phyloP scores from a whole-genome alignment of 2,888 invertebrate genomes.

The Furcula furcula region DNA sequence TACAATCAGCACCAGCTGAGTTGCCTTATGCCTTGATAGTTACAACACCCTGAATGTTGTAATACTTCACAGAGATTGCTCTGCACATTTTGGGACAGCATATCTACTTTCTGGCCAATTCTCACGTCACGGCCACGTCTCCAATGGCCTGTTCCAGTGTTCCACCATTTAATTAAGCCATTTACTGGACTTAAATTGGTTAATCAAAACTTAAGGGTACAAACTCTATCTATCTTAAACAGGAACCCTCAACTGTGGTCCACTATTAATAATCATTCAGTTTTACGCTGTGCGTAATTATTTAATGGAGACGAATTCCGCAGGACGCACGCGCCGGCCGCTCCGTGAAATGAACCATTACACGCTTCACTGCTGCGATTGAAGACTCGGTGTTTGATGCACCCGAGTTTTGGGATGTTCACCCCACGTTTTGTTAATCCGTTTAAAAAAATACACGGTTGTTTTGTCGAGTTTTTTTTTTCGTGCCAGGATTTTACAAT shows the following conservation, averaged over 20 bases:
- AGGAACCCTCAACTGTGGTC: constrained; percentile 10
- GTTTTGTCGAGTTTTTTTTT: constrained; percentile 13
- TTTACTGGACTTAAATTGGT: too few species aligned
- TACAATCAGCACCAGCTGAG: too few species aligned
- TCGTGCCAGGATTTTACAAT: constrained; percentile 2
- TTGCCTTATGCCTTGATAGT: too few species aligned
- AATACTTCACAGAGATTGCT: too few species aligned
- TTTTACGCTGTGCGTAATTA: constrained; percentile 54
- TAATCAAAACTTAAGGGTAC: constrained; percentile 14
- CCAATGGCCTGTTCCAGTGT: too few species aligned
- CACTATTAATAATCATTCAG: constrained; percentile 33
- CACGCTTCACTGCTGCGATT: constrained; percentile 51
- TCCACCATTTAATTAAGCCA: too few species aligned
- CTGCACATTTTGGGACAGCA: too few species aligned
- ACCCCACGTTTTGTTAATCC: constrained; percentile 21
- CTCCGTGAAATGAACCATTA: constrained; percentile 72
- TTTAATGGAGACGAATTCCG: constrained; percentile 72
- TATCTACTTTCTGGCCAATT: too few species aligned
- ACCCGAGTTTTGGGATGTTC: constrained; percentile 24
- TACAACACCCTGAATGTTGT: too few species aligned
- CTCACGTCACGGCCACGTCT: too few species aligned
- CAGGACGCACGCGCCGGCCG: constrained; percentile 45
- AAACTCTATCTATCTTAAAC: constrained; percentile 28
- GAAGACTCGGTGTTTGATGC: constrained; percentile 43
- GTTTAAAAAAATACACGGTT: constrained; percentile 5